Evolutionary conservation across 2,888 invertebrate species (phyloP).

Genomic region (Mythimna loreyi): DNA sequence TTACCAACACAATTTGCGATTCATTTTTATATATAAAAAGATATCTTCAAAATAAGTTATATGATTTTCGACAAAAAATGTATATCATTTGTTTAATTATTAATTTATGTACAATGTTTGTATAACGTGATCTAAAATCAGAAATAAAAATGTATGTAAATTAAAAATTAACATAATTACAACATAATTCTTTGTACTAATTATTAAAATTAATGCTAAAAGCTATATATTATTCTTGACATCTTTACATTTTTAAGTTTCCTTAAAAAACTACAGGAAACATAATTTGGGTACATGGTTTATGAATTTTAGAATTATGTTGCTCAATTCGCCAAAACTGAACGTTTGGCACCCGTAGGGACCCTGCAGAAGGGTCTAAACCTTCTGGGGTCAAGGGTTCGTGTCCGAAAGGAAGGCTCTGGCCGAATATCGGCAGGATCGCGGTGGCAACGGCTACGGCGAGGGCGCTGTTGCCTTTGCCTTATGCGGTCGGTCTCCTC

Average conservation of each 20-base stretch:
- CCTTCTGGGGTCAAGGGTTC: too few species aligned
- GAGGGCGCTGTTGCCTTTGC: too few species aligned
- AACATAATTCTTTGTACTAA: neutral
- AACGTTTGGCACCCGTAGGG: too few species aligned
- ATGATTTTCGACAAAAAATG: neutral
- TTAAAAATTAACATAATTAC: constrained; percentile 12
- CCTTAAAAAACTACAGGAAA: neutral
- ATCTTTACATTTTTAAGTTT: constrained; percentile 24
- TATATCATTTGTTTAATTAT: constrained; percentile 8
- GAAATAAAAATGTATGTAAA: constrained; percentile 29
- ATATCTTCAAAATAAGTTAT: constrained; percentile 9
- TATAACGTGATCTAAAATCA: constrained; percentile 17
- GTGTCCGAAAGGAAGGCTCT: too few species aligned
- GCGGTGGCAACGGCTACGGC: too few species aligned
- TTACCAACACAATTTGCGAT: too few species aligned
- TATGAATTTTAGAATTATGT: neutral
- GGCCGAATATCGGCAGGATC: too few species aligned
- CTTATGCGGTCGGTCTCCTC: too few species aligned
- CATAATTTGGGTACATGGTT: neutral
- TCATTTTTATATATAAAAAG: too few species aligned
- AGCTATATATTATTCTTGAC: constrained; percentile 25
- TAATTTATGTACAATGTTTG: constrained; percentile 16
- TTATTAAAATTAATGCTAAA: constrained; percentile 5
- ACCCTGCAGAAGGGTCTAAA: too few species aligned
- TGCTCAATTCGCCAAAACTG: too few species aligned